A percentile compares a stretch with the other conserved stretches of the same genome.
phyloP scores from a whole-genome alignment of 1,140 invertebrate genomes.

The Drosophila nasuta region DNA sequence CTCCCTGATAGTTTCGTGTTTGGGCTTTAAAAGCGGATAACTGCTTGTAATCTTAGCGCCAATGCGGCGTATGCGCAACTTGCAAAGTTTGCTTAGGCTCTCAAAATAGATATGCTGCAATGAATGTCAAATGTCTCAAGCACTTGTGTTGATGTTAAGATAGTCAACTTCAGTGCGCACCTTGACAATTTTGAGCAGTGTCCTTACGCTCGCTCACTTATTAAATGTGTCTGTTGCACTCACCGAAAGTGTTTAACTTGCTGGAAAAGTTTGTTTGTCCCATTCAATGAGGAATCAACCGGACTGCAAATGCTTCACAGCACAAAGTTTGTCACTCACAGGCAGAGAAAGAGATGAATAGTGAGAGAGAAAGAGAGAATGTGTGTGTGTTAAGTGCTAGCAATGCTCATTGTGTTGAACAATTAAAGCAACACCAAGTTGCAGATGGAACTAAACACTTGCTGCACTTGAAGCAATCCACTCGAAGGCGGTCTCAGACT shows the following conservation, averaged over 20 bases:
- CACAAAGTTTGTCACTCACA: constrained; percentile 9
- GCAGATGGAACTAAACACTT: constrained; percentile 14
- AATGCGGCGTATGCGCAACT: constrained; percentile 34
- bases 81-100: not conserved
- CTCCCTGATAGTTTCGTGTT: not conserved
- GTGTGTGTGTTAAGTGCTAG: no score
- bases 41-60: not conserved
- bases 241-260: constrained; percentile 35
- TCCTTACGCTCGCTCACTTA: not conserved
- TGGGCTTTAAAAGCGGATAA: not conserved
- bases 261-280: constrained; percentile 32
- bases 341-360: no score
- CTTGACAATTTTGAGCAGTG: constrained; percentile 30
- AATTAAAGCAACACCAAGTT: constrained; percentile 12
- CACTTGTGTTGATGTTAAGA: constrained; percentile 13
- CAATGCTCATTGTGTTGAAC: constrained; percentile 1
- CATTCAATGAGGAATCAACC: constrained; percentile 7
- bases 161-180: constrained; percentile 17
- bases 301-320: constrained; percentile 7
- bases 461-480: constrained; percentile 1
- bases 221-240: not conserved
- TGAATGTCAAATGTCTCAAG: constrained; percentile 19
- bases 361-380: not conserved
- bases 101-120: constrained; percentile 13
- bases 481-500: constrained; percentile 3